Percentiles rank a stretch among this genome's conserved stretches.
Evolutionary conservation across 1,140 invertebrate genomes (phyloP).

Genomic region (Anoplophora glabripennis): DNA sequence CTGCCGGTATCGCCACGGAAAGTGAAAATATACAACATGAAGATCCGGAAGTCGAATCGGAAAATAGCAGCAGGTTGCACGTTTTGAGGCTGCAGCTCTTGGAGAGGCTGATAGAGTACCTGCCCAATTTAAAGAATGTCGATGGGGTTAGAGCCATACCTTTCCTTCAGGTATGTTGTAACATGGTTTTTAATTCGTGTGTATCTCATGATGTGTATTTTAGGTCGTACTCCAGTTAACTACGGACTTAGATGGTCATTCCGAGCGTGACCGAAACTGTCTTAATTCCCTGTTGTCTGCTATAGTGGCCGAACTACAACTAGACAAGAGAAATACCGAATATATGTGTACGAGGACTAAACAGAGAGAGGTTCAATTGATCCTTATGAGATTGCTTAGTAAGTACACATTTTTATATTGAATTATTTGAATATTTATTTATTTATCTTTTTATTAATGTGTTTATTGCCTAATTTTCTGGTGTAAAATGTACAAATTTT

Average conservation of each 20-base stretch:
- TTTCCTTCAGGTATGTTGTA: conserved; percentile 74
- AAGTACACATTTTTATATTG: conserved; percentile 70
- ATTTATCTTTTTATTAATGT: no score
- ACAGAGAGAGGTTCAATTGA: conserved; percentile 78
- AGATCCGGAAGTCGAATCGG: conserved; percentile 51
- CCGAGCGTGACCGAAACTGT: conserved; percentile 74
- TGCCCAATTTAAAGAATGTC: conserved; percentile 61
- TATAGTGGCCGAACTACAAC: conserved; percentile 75
- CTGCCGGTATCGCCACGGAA: neutral
- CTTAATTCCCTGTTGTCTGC: conserved; percentile 72
- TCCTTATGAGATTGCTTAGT: conserved; percentile 80
- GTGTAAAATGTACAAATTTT: no score
- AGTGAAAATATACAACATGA: conserved; percentile 28
- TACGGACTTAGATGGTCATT: conserved; percentile 80
- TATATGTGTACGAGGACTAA: conserved; percentile 60
- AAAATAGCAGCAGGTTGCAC: conserved; percentile 58
- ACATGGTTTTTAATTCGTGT: neutral
- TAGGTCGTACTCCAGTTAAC: conserved; percentile 87
- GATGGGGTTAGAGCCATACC: conserved; percentile 84
- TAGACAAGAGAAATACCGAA: conserved; percentile 58
- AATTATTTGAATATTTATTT: no score
- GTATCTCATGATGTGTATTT: conserved; percentile 17
- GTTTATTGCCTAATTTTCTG: no score
- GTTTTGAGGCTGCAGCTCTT: conserved; percentile 65
- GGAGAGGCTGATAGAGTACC: conserved; percentile 61